A percentile compares a stretch with the other conserved stretches of the same genome.
phyloP scores from a whole-genome alignment of 2,888 invertebrate species.

The Xanthorhoe designata region DNA sequence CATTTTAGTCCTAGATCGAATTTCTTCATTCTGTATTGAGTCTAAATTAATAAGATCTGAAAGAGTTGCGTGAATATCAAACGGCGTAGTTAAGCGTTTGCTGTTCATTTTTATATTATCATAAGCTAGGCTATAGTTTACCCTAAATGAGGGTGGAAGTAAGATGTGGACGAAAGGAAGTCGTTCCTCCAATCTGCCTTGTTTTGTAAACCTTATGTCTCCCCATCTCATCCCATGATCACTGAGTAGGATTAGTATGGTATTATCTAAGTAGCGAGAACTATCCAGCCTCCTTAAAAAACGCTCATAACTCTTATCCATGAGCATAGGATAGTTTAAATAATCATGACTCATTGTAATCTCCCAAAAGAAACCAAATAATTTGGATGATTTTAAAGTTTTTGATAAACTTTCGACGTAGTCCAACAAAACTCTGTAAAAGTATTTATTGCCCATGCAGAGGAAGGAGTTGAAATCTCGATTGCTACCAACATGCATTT shows the following conservation, averaged over 20 bases:
- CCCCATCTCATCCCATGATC: constrained; percentile 97
- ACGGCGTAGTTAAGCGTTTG: constrained; percentile 91
- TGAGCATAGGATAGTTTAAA: constrained; percentile 91
- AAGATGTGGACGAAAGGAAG: constrained; percentile 92
- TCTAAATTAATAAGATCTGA: constrained; percentile 87
- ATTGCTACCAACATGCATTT: constrained; percentile 88
- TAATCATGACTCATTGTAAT: constrained; percentile 94
- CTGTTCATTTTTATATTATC: constrained; percentile 88
- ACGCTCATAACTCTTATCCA: constrained; percentile 87
- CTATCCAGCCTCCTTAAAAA: constrained; percentile 85
- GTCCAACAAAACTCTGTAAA: constrained; percentile 89
- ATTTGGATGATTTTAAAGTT: constrained; percentile 84
- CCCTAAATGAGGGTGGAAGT: constrained; percentile 90
- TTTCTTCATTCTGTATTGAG: constrained; percentile 68
- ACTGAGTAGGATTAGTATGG: constrained; percentile 91
- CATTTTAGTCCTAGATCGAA: constrained; percentile 62
- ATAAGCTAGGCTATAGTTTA: constrained; percentile 86
- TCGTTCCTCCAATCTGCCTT: constrained; percentile 94
- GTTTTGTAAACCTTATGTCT: constrained; percentile 92
- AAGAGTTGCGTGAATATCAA: constrained; percentile 93
- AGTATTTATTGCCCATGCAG: constrained; percentile 89
- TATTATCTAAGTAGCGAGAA: constrained; percentile 86
- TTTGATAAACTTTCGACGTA: constrained; percentile 88
- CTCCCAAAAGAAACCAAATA: constrained; percentile 95
- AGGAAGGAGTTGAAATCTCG: constrained; percentile 87